Conservation (phyloP, 2,888 invertebrate species). For the Slavum lentiscoides region DNA sequence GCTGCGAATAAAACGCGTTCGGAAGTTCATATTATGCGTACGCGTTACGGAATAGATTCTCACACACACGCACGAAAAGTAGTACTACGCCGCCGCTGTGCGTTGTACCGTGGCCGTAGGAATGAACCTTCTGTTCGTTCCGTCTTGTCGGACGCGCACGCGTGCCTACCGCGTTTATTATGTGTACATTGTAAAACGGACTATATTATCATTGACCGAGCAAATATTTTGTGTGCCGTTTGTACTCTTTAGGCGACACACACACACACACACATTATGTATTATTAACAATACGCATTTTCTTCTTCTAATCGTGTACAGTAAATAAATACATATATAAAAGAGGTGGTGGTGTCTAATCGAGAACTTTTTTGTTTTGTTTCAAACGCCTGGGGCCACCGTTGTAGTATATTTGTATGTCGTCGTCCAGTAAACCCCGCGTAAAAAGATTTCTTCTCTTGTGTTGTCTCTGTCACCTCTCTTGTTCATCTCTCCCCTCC, state of each 20-base stretch:
- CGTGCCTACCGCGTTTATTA: not conserved
- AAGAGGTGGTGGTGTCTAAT: too few species aligned
- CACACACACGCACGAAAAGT: conserved; percentile 20
- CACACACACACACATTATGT: not conserved
- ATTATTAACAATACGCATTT: not conserved
- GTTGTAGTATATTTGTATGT: too few species aligned
- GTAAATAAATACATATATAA: too few species aligned
- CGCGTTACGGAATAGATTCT: conserved; percentile 36
- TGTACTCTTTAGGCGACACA: too few species aligned
- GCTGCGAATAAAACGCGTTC: conserved; percentile 15
- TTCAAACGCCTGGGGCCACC: too few species aligned
- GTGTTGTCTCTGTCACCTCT: too few species aligned
- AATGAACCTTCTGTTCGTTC: conserved; percentile 41
- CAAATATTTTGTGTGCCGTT: conserved; percentile 1
- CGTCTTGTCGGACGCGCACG: conserved; percentile 18
- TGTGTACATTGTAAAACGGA: not conserved
- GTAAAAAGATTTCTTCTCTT: too few species aligned
- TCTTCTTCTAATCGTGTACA: not conserved
- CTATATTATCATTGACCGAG: not conserved
- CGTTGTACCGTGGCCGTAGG: conserved; percentile 48
- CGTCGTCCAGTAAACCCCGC: too few species aligned
- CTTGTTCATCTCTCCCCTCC: too few species aligned
- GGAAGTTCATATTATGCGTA: not conserved
- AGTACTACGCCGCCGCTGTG: not conserved
- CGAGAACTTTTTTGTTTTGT: too few species aligned